Percentiles rank a stretch among this genome's conserved stretches.
These are phyloP conservation scores for Xanthorhoe designata DNA, from an alignment of 2,888 invertebrate genomes.

Conservation along the genomic window DNA sequence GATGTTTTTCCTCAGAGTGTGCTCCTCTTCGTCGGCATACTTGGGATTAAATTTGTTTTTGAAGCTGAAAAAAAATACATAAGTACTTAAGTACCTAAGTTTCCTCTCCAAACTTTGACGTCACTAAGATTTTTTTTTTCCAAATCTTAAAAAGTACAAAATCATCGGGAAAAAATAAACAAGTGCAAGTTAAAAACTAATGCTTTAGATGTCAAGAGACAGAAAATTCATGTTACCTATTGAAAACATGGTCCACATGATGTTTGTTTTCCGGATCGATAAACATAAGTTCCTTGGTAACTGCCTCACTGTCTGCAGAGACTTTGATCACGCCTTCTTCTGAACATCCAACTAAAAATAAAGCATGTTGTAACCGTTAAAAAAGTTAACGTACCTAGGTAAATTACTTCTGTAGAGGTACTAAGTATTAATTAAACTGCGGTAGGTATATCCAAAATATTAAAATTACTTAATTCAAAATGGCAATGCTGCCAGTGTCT, in stretches of 20 bases:
- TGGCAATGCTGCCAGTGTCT: no score
- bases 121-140: no score
- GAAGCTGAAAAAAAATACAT: constrained; percentile 57
- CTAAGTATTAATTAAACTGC: no score
- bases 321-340: constrained; percentile 24
- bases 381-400: no score
- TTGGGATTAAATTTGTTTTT: constrained; percentile 48
- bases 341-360: constrained; percentile 46
- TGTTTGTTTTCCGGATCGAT: constrained; percentile 56
- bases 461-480: no score
- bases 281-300: constrained; percentile 50
- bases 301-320: constrained; percentile 45
- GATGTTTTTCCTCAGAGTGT: constrained; percentile 53
- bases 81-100: no score
- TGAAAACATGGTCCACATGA: constrained; percentile 62
- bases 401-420: no score
- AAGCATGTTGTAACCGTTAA: no score
- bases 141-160: no score
- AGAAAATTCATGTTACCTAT: constrained; percentile 48
- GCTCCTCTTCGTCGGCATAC: constrained; percentile 55
- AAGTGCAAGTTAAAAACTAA: no score
- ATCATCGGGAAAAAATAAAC: no score
- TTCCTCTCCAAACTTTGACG: neutral
- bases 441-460: no score
- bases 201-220: neutral